These are phyloP conservation scores for Polyommatus iphigenia DNA, from an alignment of 2,888 invertebrate genomes.

Conservation along the genomic window DNA sequence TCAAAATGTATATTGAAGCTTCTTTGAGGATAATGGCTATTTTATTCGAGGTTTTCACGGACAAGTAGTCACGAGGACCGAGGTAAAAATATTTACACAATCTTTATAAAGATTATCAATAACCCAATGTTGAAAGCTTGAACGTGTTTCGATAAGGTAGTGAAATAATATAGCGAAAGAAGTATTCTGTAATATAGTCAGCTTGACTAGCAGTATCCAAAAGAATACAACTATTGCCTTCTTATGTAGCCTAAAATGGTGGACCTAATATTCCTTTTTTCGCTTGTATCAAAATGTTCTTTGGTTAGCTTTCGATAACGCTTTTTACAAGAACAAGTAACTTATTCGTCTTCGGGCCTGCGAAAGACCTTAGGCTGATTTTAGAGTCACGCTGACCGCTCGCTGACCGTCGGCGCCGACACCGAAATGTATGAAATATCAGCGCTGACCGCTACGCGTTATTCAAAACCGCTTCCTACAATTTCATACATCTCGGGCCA, in stretches of 20 bases:
- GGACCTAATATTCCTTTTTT: not conserved
- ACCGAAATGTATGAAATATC: no score
- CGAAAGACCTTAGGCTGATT: no score
- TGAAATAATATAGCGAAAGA: not conserved
- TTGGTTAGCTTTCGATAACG: no score
- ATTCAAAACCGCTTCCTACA: no score
- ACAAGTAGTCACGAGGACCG: not conserved
- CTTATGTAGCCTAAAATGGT: not conserved
- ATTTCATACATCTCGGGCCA: no score
- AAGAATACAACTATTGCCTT: not conserved
- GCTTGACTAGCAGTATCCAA: not conserved
- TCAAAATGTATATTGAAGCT: not conserved
- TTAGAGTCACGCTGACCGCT: no score
- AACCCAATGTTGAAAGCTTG: not conserved
- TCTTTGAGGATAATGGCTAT: not conserved
- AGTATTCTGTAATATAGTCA: not conserved
- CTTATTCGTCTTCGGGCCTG: no score
- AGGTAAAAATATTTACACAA: not conserved
- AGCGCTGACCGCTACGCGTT: no score
- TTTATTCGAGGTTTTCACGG: not conserved
- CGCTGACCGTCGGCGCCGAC: no score
- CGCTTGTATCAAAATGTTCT: no score
- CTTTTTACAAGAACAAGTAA: no score
- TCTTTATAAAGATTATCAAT: not conserved
- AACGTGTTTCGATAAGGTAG: not conserved